phyloP scores from a whole-genome alignment of 2,797 vertebrate species.

The Podarcis siculus region DNA sequence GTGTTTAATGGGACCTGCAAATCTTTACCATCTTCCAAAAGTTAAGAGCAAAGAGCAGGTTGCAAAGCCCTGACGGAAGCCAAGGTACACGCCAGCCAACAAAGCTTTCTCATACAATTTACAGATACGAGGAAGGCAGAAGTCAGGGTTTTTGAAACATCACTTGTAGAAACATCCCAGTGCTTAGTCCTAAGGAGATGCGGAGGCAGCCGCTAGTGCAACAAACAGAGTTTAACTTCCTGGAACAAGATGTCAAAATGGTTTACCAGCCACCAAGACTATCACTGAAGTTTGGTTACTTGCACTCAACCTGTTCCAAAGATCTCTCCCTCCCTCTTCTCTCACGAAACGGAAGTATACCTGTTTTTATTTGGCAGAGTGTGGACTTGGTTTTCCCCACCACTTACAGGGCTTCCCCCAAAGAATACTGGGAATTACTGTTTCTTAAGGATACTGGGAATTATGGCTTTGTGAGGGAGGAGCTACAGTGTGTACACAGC shows the following conservation, averaged over 20 bases:
- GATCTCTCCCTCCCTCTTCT: background rate
- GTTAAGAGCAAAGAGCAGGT: background rate
- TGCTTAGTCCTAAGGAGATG: background rate
- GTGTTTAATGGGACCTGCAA: background rate
- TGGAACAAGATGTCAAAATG: background rate
- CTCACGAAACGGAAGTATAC: background rate
- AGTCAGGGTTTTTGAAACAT: background rate
- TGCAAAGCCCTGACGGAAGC: background rate
- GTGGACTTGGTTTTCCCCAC: no score
- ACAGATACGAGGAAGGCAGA: background rate
- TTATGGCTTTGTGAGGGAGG: no score
- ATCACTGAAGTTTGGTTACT: background rate
- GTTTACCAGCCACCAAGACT: background rate
- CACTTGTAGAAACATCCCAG: background rate
- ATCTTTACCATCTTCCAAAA: background rate
- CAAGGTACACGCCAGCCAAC: background rate
- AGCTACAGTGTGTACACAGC: background rate
- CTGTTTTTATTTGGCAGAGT: background rate
- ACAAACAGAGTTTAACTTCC: background rate
- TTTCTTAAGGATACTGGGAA: no score
- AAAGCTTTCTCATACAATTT: constrained; percentile 6
- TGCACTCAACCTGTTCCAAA: background rate
- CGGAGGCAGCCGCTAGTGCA: background rate
- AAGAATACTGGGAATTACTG: no score
- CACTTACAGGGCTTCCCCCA: no score